Evolutionary conservation across 2,888 invertebrate genomes (phyloP).

Genomic region (Apamea epomidion): DNA sequence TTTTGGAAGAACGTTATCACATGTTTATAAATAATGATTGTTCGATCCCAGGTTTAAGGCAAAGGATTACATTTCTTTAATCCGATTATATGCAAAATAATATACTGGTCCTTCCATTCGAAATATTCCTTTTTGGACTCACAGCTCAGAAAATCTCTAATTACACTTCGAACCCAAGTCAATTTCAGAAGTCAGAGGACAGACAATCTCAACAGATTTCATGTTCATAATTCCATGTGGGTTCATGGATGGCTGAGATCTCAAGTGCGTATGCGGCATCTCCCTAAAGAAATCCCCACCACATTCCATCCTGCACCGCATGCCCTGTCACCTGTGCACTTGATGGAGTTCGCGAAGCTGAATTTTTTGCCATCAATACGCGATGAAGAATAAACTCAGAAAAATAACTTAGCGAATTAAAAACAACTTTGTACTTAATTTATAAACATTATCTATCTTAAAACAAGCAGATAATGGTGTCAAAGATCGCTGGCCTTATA

Average conservation of each 20-base stretch:
- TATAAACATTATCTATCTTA: conserved; percentile 51
- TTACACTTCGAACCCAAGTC: background rate
- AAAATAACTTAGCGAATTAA: conserved; percentile 7
- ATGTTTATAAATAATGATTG: background rate
- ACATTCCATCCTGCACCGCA: background rate
- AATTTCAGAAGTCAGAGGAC: background rate
- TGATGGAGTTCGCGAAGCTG: background rate
- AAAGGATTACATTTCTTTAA: background rate
- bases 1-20: background rate
- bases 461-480: conserved; percentile 60
- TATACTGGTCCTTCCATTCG: too few species aligned
- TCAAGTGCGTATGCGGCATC: background rate
- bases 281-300: background rate
- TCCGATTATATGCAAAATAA: background rate
- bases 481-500: conserved; percentile 60
- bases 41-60: background rate
- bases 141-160: background rate
- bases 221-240: too few species aligned
- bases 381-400: background rate
- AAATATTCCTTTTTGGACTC: conserved; percentile 4
- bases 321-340: background rate
- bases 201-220: background rate
- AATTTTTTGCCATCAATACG: background rate
- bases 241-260: background rate
- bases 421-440: conserved; percentile 31